Evolutionary conservation across 2,888 invertebrate species (phyloP).

Genomic region (Andrena fulva): DNA sequence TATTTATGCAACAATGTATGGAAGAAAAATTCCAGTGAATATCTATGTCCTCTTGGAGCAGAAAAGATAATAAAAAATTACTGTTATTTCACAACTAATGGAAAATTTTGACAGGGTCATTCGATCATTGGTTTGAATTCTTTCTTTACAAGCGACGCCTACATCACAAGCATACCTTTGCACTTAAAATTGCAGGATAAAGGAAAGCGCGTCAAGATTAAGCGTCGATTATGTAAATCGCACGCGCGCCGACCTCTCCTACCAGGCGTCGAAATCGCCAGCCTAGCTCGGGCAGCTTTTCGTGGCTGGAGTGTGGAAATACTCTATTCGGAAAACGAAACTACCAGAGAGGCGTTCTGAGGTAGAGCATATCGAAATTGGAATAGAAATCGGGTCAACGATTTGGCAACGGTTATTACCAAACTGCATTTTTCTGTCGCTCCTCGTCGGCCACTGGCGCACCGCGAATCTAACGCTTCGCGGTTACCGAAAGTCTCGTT

Average conservation of each 20-base stretch:
- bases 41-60: too few species aligned
- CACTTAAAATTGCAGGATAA: too few species aligned
- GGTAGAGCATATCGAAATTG: constrained; percentile 53
- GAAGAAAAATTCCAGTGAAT: too few species aligned
- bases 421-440: constrained; percentile 37
- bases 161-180: too few species aligned
- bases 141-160: too few species aligned
- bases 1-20: too few species aligned
- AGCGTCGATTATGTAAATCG: constrained; percentile 22
- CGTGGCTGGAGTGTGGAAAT: not conserved
- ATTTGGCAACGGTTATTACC: constrained; percentile 52
- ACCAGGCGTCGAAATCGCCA: constrained; percentile 38
- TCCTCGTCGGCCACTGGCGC: not conserved
- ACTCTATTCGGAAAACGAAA: not conserved
- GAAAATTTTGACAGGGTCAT: too few species aligned
- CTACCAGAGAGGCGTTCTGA: constrained; percentile 3
- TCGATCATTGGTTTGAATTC: too few species aligned
- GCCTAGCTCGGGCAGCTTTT: not conserved
- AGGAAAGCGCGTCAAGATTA: not conserved
- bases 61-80: too few species aligned
- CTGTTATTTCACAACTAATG: too few species aligned
- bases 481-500: not conserved
- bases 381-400: constrained; percentile 58
- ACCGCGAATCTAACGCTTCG: not conserved
- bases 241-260: not conserved